A percentile compares a stretch with the other conserved stretches of the same genome.
Conservation (phyloP, 2,888 invertebrate species). For the Acheta domesticus region DNA sequence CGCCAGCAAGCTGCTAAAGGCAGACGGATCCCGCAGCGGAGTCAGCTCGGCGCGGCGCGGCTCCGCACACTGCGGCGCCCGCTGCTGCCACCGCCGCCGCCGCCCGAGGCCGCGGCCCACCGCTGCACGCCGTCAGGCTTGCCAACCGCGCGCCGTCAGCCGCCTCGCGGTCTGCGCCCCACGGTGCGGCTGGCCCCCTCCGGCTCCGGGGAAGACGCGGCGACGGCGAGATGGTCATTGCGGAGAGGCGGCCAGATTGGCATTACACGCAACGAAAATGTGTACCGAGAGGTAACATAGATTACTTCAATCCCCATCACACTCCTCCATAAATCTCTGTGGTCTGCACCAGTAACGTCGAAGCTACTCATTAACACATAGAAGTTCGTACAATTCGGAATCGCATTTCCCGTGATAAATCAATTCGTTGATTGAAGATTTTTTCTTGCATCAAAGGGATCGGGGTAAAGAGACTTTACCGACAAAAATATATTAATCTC, state of each 20-base stretch:
- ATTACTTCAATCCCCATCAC: too few relatives aligned
- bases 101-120: conserved; percentile 20
- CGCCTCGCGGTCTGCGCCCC: conserved; percentile 22
- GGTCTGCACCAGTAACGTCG: too few relatives aligned
- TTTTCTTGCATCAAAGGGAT: too few relatives aligned
- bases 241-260: not conserved
- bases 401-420: too few relatives aligned
- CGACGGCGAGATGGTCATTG: conserved; percentile 21
- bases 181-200: conserved; percentile 12
- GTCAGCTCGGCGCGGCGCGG: not conserved
- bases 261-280: too few relatives aligned
- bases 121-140: not conserved
- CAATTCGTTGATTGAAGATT: too few relatives aligned
- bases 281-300: too few relatives aligned
- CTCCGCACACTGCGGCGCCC: not conserved
- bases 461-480: too few relatives aligned
- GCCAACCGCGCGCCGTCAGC: not conserved
- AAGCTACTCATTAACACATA: too few relatives aligned
- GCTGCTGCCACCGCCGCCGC: not conserved
- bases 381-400: too few relatives aligned
- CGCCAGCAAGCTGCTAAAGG: not conserved
- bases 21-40: not conserved
- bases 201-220: not conserved
- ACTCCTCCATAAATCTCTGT: too few relatives aligned
- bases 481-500: too few relatives aligned